A percentile compares a stretch with the other conserved stretches of the same genome.
phyloP scores from a whole-genome alignment of 2,113 vertebrate species.

The Mustela lutreola region DNA sequence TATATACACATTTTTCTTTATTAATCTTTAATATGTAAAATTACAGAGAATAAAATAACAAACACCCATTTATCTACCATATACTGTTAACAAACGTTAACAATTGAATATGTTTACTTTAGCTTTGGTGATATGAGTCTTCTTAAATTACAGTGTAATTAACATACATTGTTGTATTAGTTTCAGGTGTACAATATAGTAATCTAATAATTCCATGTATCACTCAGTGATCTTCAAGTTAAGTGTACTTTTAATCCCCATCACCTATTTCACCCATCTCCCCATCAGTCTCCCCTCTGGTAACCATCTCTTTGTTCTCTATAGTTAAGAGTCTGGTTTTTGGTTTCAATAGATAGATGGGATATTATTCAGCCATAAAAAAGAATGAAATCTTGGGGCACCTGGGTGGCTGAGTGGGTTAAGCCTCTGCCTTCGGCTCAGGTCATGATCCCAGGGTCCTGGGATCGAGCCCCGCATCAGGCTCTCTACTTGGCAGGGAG shows the following conservation, averaged over 20 bases:
- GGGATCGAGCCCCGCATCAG: too few relatives aligned
- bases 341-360: background rate
- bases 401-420: too few relatives aligned
- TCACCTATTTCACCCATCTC: background rate
- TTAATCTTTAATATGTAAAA: constrained; percentile 4
- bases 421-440: too few relatives aligned
- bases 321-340: background rate
- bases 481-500: too few relatives aligned
- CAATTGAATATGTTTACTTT: background rate
- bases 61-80: background rate
- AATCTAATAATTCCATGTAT: background rate
- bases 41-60: background rate
- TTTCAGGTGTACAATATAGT: background rate
- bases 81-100: background rate
- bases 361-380: background rate
- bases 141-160: background rate
- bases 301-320: background rate
- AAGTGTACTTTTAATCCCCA: background rate
- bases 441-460: too few relatives aligned
- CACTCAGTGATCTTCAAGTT: background rate
- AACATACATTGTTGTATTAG: background rate
- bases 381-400: background rate
- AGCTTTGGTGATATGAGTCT: background rate
- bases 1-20: background rate
- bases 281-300: background rate